Evolutionary conservation across 1,140 invertebrate species (phyloP).

Genomic region (Aphaenogaster floridana): DNA sequence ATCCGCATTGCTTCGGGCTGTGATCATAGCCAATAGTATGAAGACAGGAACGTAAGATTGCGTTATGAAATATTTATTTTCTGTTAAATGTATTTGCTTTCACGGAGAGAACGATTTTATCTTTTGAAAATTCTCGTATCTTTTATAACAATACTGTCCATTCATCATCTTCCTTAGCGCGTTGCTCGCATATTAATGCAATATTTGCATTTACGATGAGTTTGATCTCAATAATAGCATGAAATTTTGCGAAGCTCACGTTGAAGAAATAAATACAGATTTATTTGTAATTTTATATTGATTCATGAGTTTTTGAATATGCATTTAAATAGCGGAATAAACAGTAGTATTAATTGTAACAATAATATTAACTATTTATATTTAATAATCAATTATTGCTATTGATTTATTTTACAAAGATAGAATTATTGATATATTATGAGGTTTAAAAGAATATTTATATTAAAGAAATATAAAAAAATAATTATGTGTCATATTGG

Average conservation of each 20-base stretch:
- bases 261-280: neutral
- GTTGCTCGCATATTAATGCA: slow-evolving; percentile 13
- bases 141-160: neutral
- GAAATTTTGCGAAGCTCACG: neutral
- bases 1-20: neutral
- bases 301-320: slow-evolving; percentile 18
- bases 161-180: slow-evolving; percentile 15
- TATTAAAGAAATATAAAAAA: neutral
- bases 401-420: neutral
- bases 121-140: slow-evolving; percentile 13
- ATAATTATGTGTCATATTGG: neutral
- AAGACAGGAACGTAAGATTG: slow-evolving; percentile 27
- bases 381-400: slow-evolving; percentile 1
- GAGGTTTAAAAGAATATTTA: neutral
- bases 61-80: slow-evolving; percentile 48
- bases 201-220: slow-evolving; percentile 18
- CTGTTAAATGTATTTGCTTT: slow-evolving; percentile 25
- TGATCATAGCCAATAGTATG: neutral
- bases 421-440: neutral
- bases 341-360: neutral
- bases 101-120: neutral
- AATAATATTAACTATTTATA: slow-evolving; percentile 9
- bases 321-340: neutral
- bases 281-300: neutral
- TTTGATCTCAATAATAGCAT: neutral